Evolutionary conservation across 2,888 invertebrate genomes (phyloP).

Genomic region (Philereme vetulata): DNA sequence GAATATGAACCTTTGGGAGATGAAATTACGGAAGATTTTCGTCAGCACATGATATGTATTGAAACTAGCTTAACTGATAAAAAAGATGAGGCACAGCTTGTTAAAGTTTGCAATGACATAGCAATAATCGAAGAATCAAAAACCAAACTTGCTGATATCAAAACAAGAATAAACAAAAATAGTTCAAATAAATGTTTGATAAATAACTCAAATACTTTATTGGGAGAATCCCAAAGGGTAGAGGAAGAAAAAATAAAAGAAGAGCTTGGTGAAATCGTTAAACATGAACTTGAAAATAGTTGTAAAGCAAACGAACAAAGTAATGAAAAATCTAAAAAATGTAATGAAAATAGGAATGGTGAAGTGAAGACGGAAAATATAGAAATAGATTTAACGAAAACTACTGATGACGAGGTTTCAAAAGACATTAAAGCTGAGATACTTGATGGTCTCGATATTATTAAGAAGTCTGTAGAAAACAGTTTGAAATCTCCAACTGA

Average conservation of each 20-base stretch:
- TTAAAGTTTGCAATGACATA: slow-evolving; percentile 37
- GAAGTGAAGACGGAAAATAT: neutral
- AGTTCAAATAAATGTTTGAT: neutral
- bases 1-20: slow-evolving; percentile 40
- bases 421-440: slow-evolving; percentile 30
- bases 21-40: slow-evolving; percentile 39
- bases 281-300: neutral
- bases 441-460: slow-evolving; percentile 12
- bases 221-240: neutral
- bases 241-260: slow-evolving; percentile 7
- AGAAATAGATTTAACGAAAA: slow-evolving; percentile 12
- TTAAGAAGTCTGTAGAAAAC: slow-evolving; percentile 9
- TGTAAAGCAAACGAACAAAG: neutral
- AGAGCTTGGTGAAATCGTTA: neutral
- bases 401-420: neutral
- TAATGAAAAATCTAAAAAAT: neutral
- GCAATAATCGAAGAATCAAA: slow-evolving; percentile 27
- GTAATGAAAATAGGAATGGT: neutral
- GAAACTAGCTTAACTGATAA: slow-evolving; percentile 36
- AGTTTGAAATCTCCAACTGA: slow-evolving; percentile 9
- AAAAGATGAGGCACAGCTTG: slow-evolving; percentile 37
- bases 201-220: neutral
- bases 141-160: slow-evolving; percentile 18
- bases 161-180: slow-evolving; percentile 2
- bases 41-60: slow-evolving; percentile 38